phyloP scores from a whole-genome alignment of 2,888 invertebrate genomes.

The Catocala nupta region DNA sequence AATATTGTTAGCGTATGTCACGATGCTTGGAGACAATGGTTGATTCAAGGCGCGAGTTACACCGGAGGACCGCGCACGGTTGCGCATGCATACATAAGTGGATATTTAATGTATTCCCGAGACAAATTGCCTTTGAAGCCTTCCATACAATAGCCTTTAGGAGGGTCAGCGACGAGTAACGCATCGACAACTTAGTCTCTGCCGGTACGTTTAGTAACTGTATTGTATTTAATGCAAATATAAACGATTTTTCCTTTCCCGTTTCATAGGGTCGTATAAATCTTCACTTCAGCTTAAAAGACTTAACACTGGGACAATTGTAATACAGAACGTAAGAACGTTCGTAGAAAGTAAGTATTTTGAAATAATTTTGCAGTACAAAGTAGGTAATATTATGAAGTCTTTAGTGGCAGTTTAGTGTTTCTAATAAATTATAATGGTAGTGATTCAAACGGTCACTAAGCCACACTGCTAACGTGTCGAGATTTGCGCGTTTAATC shows the following conservation, averaged over 20 bases:
- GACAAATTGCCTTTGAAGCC: slow-evolving; percentile 74
- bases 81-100: slow-evolving; percentile 63
- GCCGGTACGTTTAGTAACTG: slow-evolving; percentile 39
- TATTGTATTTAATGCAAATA: slow-evolving; percentile 37
- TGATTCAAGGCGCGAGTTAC: slow-evolving; percentile 67
- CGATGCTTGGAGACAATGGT: slow-evolving; percentile 64
- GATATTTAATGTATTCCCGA: slow-evolving; percentile 69
- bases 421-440: too few species aligned
- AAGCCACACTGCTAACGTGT: too few species aligned
- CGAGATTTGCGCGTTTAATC: too few species aligned
- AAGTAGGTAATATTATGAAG: too few species aligned
- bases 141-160: slow-evolving; percentile 64
- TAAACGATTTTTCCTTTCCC: slow-evolving; percentile 27
- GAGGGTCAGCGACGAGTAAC: slow-evolving; percentile 50
- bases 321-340: too few species aligned
- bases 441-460: background rate
- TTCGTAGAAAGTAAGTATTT: too few species aligned
- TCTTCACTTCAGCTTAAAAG: slow-evolving; percentile 20
- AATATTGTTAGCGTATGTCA: slow-evolving; percentile 37
- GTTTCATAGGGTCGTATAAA: slow-evolving; percentile 26
- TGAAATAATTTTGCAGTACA: too few species aligned
- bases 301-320: background rate
- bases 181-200: slow-evolving; percentile 59
- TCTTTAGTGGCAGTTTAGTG: too few species aligned
- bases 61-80: slow-evolving; percentile 59